A percentile compares a stretch with the other conserved stretches of the same genome.
phyloP scores from a whole-genome alignment of 2,797 vertebrate species.

The Scolopax rusticola region DNA sequence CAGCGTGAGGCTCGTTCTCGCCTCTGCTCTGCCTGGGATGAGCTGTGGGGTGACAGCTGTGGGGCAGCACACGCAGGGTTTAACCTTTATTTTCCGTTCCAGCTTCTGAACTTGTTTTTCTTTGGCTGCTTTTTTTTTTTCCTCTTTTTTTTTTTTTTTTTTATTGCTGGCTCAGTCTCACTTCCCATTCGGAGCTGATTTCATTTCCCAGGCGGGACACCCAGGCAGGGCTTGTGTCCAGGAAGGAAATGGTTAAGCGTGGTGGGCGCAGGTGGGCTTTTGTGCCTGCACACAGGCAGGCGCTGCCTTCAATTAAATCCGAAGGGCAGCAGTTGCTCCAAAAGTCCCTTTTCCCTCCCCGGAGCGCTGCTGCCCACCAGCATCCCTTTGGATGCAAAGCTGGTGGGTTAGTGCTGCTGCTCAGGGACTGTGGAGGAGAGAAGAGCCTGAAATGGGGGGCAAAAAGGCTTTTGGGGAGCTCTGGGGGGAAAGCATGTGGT shows the following conservation, averaged over 20 bases:
- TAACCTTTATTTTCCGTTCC: neutral
- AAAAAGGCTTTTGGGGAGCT: neutral
- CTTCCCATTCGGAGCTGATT: neutral
- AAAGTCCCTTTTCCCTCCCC: neutral
- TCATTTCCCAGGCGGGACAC: neutral
- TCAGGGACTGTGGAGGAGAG: neutral
- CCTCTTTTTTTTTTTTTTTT: too few species aligned
- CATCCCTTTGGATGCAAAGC: neutral
- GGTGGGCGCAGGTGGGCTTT: neutral
- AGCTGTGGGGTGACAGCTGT: neutral
- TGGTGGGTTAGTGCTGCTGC: neutral
- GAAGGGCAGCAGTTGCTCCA: neutral
- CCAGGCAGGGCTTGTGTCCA: accelerated
- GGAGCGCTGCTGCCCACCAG: neutral
- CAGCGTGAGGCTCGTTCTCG: neutral
- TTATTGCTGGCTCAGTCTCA: neutral
- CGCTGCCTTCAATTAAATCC: neutral
- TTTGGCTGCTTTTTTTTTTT: neutral
- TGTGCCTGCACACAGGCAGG: neutral
- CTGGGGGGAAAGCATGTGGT: accelerated
- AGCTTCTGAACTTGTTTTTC: neutral
- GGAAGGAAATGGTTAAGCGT: neutral
- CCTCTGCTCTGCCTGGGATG: neutral
- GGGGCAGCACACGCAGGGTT: accelerated
- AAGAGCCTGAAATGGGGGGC: neutral